Base-by-base conservation (phyloP, 2,797 vertebrate species). In the Remorina albescens region DNA sequence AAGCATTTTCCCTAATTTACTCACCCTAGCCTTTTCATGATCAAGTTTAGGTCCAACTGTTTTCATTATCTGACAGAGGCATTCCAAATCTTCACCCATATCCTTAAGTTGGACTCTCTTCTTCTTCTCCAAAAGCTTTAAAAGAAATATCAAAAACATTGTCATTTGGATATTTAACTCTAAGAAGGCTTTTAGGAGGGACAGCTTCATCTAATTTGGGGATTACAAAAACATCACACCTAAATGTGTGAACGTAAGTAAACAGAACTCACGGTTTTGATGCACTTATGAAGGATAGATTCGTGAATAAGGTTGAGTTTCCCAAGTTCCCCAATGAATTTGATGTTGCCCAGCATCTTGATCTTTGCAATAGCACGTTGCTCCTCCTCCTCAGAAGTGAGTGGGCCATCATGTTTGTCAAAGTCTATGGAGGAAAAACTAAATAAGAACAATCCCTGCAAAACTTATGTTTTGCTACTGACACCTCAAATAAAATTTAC, bases 21-120 rank as follows among this genome's bases (percentile, higher is more conserved):
- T 76, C 89, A 99, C 98, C 96, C 94, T 97, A 92, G 98, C 98
- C 95, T 98, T 98, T 76, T 96, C 96, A 91, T 99, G 98, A 94
- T 99, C 98, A 93, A 99, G 95, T 93, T 98, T 97, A 92, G 98
- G 98, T 87, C 98, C 98, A 91, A 99, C 97, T 86, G 98, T 99
- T 95, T 96, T 98, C 98, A 99, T 99, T 98, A 99, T 99, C 97
- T 99, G 97, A 98, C 98, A 99, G 97, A 99, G 98, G 96, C 98
- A 99, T 95, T 99, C 98, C 97, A 99, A 95, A 94, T 99, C 98
- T 95, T 99, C 98, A 91, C 97, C 98, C 97, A 99, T 98, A 96
- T 99, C 98, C 93, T 98, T 97, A 88, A 99, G 96, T 92, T 97
- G 97, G 88, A 98, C 95, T 95, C 95, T 98, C 95, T 98, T 99